phyloP scores from a whole-genome alignment of 2,888 invertebrate genomes.

The Parnassius mnemosyne region DNA sequence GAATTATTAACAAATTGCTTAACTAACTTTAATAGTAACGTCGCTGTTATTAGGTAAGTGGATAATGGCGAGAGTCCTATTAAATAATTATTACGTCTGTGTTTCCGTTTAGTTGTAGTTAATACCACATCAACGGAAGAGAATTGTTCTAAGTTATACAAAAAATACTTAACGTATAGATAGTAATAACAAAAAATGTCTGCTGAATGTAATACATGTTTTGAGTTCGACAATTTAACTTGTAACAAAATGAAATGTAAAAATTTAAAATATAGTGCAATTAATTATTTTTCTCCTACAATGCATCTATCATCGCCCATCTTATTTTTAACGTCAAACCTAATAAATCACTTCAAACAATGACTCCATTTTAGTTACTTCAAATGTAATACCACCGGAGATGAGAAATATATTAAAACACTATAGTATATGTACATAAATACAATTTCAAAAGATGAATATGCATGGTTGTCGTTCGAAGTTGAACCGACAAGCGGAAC shows the following conservation, averaged over 20 bases:
- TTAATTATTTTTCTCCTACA: no score
- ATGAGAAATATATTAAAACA: slow-evolving; percentile 15
- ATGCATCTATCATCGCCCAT: not conserved
- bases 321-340: not conserved
- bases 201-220: no score
- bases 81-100: slow-evolving; percentile 18
- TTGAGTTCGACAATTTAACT: no score
- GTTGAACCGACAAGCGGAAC: not conserved
- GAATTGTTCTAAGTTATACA: no score
- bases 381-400: slow-evolving; percentile 5
- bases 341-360: slow-evolving; percentile 7
- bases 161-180: no score
- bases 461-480: slow-evolving; percentile 6
- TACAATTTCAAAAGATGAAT: slow-evolving; percentile 16
- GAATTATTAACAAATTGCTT: slow-evolving; percentile 30
- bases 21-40: slow-evolving; percentile 15
- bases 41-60: slow-evolving; percentile 12
- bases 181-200: no score
- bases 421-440: slow-evolving; percentile 18
- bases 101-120: slow-evolving; percentile 10
- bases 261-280: no score
- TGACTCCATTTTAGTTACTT: not conserved
- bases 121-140: not conserved
- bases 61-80: slow-evolving; percentile 24
- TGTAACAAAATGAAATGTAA: no score